These are phyloP conservation scores for Ursus arctos DNA, from an alignment of 2,113 vertebrate genomes.

Conservation along the genomic window DNA sequence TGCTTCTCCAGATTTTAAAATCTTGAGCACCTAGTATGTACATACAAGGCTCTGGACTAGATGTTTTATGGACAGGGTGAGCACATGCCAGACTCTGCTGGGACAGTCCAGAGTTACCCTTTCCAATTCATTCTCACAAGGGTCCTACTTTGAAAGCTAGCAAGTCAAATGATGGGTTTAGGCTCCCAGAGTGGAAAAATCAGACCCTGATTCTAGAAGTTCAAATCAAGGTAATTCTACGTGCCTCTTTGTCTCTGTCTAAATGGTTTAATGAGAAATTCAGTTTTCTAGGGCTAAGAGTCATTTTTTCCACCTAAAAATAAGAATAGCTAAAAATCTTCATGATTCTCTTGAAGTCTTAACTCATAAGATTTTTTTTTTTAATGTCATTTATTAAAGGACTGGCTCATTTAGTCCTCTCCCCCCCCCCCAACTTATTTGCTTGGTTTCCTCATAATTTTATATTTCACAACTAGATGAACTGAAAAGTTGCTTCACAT, in stretches of 20 bases:
- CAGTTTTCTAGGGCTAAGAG: not conserved
- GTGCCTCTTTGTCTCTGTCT: not conserved
- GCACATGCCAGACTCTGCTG: not conserved
- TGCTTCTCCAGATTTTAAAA: not conserved
- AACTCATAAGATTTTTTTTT: not conserved
- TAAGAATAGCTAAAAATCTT: conserved; percentile 16
- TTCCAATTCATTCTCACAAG: not conserved
- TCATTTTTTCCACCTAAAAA: conserved; percentile 7
- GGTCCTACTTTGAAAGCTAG: not conserved
- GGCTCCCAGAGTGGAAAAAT: not conserved
- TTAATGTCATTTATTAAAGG: conserved; percentile 32
- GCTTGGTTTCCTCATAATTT: conserved; percentile 74
- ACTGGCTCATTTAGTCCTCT: conserved; percentile 1
- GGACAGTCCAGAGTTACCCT: not conserved
- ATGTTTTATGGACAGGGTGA: not conserved
- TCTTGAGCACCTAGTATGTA: not conserved
- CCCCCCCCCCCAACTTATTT: not conserved
- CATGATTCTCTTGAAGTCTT: conserved; percentile 17
- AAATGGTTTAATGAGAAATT: conserved; percentile 25
- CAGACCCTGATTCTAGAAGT: not conserved
- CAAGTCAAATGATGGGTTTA: not conserved
- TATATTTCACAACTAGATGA: conserved; percentile 78
- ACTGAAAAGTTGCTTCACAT: conserved; percentile 74
- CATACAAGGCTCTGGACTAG: not conserved
- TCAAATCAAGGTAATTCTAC: not conserved